Percentiles rank a stretch among this genome's conserved stretches.
phyloP scores from a whole-genome alignment of 2,888 invertebrate species.

The Drosophila neonasuta region DNA sequence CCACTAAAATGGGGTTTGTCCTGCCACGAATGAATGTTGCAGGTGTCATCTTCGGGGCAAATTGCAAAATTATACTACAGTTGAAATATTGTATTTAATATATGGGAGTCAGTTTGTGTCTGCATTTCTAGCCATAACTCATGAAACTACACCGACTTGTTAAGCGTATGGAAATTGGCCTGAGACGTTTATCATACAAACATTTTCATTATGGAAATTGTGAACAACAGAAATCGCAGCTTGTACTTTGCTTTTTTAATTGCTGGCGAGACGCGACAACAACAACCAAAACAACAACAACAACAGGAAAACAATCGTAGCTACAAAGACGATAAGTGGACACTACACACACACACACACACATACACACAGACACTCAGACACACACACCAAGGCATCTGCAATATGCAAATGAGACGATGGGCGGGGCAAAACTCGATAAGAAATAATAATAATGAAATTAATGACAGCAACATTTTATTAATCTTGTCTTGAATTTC shows the following conservation, averaged over 20 bases:
- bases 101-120: not conserved
- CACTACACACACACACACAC: not conserved
- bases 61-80: not conserved
- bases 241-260: conserved; percentile 55
- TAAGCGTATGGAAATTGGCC: conserved; percentile 2
- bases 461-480: conserved; percentile 1
- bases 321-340: conserved; percentile 16
- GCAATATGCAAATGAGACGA: not conserved
- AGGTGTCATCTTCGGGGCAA: conserved; percentile 14
- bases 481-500: conserved; percentile 5
- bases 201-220: conserved; percentile 41
- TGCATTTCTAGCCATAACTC: not conserved
- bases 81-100: not conserved
- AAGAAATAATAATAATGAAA: conserved; percentile 9
- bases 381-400: not conserved
- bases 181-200: conserved; percentile 30
- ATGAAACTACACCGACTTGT: not conserved
- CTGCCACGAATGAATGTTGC: not conserved
- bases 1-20: conserved; percentile 1
- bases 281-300: conserved; percentile 12
- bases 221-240: conserved; percentile 22
- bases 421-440: conserved; percentile 23
- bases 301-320: conserved; percentile 17
- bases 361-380: not conserved
- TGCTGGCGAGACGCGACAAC: conserved; percentile 50